Percentiles rank a stretch among this genome's conserved stretches.
phyloP scores from a whole-genome alignment of 2,797 vertebrate genomes.

The Leptodactylus fallax region DNA sequence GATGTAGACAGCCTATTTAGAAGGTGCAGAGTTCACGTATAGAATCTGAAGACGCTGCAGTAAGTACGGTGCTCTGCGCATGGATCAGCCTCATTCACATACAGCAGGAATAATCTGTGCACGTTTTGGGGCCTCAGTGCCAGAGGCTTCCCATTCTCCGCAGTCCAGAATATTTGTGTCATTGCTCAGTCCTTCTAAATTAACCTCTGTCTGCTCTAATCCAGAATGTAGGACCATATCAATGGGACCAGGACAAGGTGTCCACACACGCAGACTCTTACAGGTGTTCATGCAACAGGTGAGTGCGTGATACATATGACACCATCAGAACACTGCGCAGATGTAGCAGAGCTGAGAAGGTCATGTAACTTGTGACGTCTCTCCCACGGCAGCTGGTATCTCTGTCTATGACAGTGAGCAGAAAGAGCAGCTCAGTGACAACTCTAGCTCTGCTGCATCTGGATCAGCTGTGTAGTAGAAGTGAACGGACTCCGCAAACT shows the following conservation, averaged over 20 bases:
- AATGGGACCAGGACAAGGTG: slow-evolving; percentile 96
- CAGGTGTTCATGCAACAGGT: slow-evolving; percentile 92
- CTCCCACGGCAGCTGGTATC: no score
- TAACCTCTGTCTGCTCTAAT: neutral
- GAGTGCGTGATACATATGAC: slow-evolving; percentile 65
- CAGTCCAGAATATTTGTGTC: no score
- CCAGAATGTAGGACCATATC: slow-evolving; percentile 61
- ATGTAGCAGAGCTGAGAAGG: neutral
- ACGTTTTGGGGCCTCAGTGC: no score
- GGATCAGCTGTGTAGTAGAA: neutral
- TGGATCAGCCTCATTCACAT: no score
- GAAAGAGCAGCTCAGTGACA: neutral
- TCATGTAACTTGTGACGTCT: neutral
- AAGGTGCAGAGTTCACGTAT: no score
- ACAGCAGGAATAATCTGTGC: no score
- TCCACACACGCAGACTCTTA: slow-evolving; percentile 91
- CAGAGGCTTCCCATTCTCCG: no score
- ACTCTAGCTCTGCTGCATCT: neutral
- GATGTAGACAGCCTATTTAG: no score
- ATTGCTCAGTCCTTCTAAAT: neutral
- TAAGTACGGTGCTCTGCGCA: no score
- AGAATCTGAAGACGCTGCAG: no score
- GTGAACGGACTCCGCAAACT: neutral
- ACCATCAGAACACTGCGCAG: neutral
- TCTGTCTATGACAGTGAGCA: neutral